Base-by-base conservation (phyloP, 2,888 invertebrate genomes). In the Harpalus rubripes region DNA sequence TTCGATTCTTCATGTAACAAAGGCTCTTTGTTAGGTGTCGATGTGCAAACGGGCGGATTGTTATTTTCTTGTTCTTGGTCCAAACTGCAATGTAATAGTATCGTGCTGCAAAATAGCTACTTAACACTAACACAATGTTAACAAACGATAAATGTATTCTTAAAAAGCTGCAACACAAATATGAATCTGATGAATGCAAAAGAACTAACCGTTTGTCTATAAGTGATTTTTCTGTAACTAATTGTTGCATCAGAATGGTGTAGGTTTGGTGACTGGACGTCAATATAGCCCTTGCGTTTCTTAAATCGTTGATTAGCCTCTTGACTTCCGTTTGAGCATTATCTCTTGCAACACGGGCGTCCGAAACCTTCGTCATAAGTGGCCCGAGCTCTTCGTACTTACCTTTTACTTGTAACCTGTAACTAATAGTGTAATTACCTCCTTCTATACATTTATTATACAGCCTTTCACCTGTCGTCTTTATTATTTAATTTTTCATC, bases 321-420 rank as follows among this genome's bases (percentile, higher is more conserved):
- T 90, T 90, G 32, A 91, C 89, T 81, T 89, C 88, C 74, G 88
- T 87, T 85, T 91, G 90, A 76, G 89, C 89, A 65, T 89, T 88
- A 85, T 89, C 90, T 85, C 90, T 88, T 86, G 90, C 90, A 81
- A 87, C 88, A 84, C 88, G 89, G 6, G 90, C 89, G 68, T 89
- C 88, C 81, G 90, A 89, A 83, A 91, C 89, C 88, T 89, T 90
- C 87, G 88, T 88, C 85, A 91, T 88, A 83, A 91, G 87, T 44
- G 90, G 90, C 63, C 88, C 89, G 86, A 91, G 88, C 81, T 88
- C 88, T 88, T 89, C 89, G 89, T 91, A 91, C 89, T 90, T 91
- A 88, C 90, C 90, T 89, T 90, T 90, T 86, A 91, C 90, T 90
- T 91, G 91, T 88, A 90, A 91, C 88, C 91, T 91, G 87, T 87